Percentiles rank a stretch among this genome's conserved stretches.
These are phyloP conservation scores for Campoplex capitator DNA, from an alignment of 2,888 invertebrate species.

Conservation along the genomic window DNA sequence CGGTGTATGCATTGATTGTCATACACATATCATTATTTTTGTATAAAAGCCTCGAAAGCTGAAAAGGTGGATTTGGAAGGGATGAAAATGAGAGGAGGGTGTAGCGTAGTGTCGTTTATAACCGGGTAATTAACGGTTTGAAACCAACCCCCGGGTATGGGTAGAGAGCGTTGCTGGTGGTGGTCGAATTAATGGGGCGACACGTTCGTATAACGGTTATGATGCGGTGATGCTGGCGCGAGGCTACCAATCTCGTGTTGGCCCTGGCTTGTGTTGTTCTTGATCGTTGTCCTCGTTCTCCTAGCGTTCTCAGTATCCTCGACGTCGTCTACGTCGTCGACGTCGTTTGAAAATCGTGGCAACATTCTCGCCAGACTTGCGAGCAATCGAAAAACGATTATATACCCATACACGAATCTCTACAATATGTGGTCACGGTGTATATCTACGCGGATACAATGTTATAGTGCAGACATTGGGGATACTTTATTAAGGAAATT, in stretches of 20 bases:
- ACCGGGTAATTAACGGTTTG: constrained; percentile 71
- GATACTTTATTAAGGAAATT: constrained; percentile 43
- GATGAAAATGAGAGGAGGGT: constrained; percentile 28
- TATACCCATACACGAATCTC: neutral
- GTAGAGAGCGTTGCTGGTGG: constrained; percentile 54
- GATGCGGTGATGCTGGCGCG: constrained; percentile 69
- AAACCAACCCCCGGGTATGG: constrained; percentile 42
- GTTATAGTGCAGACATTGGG: constrained; percentile 8
- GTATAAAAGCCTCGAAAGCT: neutral
- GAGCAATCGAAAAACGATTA: constrained; percentile 68
- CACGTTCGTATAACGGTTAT: constrained; percentile 69
- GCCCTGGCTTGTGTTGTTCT: constrained; percentile 62
- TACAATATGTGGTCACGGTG: neutral
- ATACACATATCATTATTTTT: constrained; percentile 69
- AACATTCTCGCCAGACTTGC: constrained; percentile 60
- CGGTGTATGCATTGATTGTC: constrained; percentile 69
- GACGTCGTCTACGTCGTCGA: constrained; percentile 36
- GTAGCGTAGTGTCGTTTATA: constrained; percentile 71
- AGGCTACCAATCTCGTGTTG: constrained; percentile 60
- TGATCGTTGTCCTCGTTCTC: constrained; percentile 43
- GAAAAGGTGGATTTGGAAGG: constrained; percentile 20
- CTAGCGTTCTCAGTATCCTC: constrained; percentile 33
- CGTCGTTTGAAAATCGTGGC: constrained; percentile 55
- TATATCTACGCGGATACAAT: constrained; percentile 17
- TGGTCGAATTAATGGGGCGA: constrained; percentile 72